A percentile compares a stretch with the other conserved stretches of the same genome.
Conservation (phyloP, 2,888 invertebrate genomes). For the Caenorhabditis macrosperma region DNA sequence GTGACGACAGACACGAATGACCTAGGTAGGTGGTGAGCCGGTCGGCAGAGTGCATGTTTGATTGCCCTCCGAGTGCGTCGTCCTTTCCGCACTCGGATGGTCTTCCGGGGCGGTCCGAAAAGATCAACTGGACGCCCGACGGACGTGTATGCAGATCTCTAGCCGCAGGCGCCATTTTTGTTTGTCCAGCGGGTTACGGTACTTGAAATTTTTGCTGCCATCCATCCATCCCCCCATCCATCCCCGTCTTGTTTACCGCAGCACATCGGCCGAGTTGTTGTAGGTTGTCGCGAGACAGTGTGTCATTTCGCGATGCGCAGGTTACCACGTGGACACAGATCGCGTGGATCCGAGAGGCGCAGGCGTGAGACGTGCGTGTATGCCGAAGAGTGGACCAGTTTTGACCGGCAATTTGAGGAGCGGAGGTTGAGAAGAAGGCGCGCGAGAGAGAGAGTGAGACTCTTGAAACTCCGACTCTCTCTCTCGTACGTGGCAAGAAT, state of each 20-base stretch:
- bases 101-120: background rate
- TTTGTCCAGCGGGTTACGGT: slow-evolving; percentile 56
- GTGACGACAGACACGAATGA: slow-evolving; percentile 72
- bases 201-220: slow-evolving; percentile 47
- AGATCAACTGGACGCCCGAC: background rate
- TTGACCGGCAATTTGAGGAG: slow-evolving; percentile 61
- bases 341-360: slow-evolving; percentile 25
- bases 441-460: slow-evolving; percentile 34
- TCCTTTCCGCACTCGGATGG: slow-evolving; percentile 22
- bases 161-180: slow-evolving; percentile 10
- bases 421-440: slow-evolving; percentile 31
- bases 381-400: slow-evolving; percentile 64
- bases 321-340: slow-evolving; percentile 25
- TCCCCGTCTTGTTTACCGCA: slow-evolving; percentile 53
- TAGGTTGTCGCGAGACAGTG: slow-evolving; percentile 17
- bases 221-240: slow-evolving; percentile 40
- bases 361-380: slow-evolving; percentile 27
- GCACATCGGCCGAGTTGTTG: slow-evolving; percentile 40
- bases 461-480: slow-evolving; percentile 52
- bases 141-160: background rate
- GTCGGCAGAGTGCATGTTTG: slow-evolving; percentile 23
- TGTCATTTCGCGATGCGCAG: slow-evolving; percentile 32
- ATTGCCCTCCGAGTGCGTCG: slow-evolving; percentile 25
- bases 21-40: slow-evolving; percentile 56
- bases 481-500: slow-evolving; percentile 31